These are phyloP conservation scores for Drosophila formosana DNA, from an alignment of 2,888 invertebrate genomes.

Conservation along the genomic window DNA sequence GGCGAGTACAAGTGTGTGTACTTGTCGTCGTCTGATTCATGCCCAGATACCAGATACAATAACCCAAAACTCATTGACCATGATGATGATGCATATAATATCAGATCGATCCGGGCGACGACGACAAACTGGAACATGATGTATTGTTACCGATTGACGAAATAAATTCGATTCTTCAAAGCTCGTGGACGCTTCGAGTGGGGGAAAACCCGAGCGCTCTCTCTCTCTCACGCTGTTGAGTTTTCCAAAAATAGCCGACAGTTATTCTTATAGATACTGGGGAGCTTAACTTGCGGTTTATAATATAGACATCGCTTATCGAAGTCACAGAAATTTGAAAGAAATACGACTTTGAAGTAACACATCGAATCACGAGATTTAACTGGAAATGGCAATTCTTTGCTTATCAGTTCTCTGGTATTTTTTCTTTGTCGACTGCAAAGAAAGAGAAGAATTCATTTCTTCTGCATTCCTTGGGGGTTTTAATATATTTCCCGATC, in stretches of 20 bases:
- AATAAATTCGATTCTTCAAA: slow-evolving; percentile 22
- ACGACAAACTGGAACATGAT: slow-evolving; percentile 39
- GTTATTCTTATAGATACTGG: slow-evolving; percentile 34
- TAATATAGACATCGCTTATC: slow-evolving; percentile 42
- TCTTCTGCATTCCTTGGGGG: background rate
- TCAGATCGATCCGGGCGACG: slow-evolving; percentile 24
- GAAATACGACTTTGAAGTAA: background rate
- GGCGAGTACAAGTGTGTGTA: slow-evolving; percentile 13
- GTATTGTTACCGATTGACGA: slow-evolving; percentile 52
- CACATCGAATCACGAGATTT: slow-evolving; percentile 29
- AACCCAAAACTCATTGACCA: slow-evolving; percentile 61
- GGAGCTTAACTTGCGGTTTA: slow-evolving; percentile 25
- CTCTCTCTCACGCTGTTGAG: background rate
- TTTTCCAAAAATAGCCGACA: slow-evolving; percentile 17
- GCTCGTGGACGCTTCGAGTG: background rate
- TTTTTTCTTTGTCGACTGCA: background rate
- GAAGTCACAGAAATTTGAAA: slow-evolving; percentile 7
- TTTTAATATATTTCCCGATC: background rate
- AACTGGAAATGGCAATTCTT: slow-evolving; percentile 26
- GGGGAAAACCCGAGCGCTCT: slow-evolving; percentile 17
- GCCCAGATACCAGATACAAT: slow-evolving; percentile 30
- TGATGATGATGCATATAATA: slow-evolving; percentile 73
- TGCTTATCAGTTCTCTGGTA: slow-evolving; percentile 16
- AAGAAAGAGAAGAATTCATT: background rate
- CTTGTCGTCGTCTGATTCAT: slow-evolving; percentile 60